A percentile compares a stretch with the other conserved stretches of the same genome.
Evolutionary conservation across 2,888 invertebrate genomes (phyloP).

Genomic region (Chymomyza procnemis): DNA sequence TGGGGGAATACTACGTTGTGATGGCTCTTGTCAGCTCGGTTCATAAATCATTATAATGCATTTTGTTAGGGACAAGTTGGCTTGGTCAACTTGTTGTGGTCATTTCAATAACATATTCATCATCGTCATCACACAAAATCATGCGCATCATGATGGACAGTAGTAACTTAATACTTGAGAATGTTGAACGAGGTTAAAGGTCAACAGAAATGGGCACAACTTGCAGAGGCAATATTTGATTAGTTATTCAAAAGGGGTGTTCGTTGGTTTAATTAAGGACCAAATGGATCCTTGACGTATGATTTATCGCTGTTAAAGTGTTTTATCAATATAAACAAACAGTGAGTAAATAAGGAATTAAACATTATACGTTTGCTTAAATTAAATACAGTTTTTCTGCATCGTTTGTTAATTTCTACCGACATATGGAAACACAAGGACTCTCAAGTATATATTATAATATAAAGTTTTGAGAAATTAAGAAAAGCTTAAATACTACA

Average conservation of each 20-base stretch:
- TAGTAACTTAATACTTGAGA: conserved; percentile 3
- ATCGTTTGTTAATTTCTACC: too few species aligned
- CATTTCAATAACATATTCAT: conserved; percentile 58
- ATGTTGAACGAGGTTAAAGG: not conserved
- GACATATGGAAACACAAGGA: too few species aligned
- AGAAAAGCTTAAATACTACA: too few species aligned
- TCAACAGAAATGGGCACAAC: not conserved
- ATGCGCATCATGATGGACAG: conserved; percentile 18
- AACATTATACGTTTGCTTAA: not conserved
- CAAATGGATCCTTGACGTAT: not conserved
- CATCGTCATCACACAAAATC: conserved; percentile 32
- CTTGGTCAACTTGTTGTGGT: conserved; percentile 48
- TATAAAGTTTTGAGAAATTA: too few species aligned
- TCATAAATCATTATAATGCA: conserved; percentile 68
- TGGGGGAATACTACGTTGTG: not conserved
- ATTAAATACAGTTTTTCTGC: not conserved
- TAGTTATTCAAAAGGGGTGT: not conserved
- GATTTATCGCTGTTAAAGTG: not conserved
- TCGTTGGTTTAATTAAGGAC: not conserved
- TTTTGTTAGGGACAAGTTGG: conserved; percentile 53
- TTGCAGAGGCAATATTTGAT: not conserved
- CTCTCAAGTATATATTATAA: too few species aligned
- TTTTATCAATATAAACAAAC: not conserved
- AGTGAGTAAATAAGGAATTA: not conserved
- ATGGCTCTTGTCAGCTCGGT: not conserved